A percentile compares a stretch with the other conserved stretches of the same genome.
Conservation (phyloP, 2,888 invertebrate genomes). For the Leucozona laternaria region DNA sequence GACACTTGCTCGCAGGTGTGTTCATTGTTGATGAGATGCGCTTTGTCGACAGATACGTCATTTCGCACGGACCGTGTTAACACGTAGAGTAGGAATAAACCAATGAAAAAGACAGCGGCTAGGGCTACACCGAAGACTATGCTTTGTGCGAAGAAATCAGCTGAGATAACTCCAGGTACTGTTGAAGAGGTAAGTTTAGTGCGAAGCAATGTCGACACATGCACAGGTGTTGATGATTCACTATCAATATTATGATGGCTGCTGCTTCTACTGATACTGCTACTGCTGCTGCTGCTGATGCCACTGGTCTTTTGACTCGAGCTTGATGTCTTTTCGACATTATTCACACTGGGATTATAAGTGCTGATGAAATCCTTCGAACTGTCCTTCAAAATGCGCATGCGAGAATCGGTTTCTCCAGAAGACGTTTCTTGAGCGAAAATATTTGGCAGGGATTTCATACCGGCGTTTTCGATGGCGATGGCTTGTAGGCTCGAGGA, state of each 20-base stretch:
- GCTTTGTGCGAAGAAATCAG: slow-evolving; percentile 74
- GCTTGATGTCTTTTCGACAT: slow-evolving; percentile 53
- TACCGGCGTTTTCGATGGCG: slow-evolving; percentile 77
- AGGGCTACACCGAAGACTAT: slow-evolving; percentile 77
- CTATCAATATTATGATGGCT: slow-evolving; percentile 31
- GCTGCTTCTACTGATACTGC: slow-evolving; percentile 17
- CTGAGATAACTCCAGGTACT: slow-evolving; percentile 56
- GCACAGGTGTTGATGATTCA: slow-evolving; percentile 54
- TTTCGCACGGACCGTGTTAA: slow-evolving; percentile 77
- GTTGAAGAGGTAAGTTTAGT: slow-evolving; percentile 75
- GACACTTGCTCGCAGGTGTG: slow-evolving; percentile 77
- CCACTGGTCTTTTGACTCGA: slow-evolving; percentile 44
- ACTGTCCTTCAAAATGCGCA: slow-evolving; percentile 79
- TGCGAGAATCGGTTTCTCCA: slow-evolving; percentile 78
- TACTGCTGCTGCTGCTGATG: slow-evolving; percentile 39
- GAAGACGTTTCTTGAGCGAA: slow-evolving; percentile 76
- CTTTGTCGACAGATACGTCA: slow-evolving; percentile 77
- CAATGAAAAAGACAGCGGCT: slow-evolving; percentile 77
- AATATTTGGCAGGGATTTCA: slow-evolving; percentile 76
- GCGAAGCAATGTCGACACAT: slow-evolving; percentile 76
- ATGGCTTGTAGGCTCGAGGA: slow-evolving; percentile 78
- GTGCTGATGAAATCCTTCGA: slow-evolving; percentile 79
- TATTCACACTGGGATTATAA: slow-evolving; percentile 77
- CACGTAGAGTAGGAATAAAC: slow-evolving; percentile 76
- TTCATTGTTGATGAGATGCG: slow-evolving; percentile 78